phyloP scores from a whole-genome alignment of 2,797 vertebrate species.

The Amphiprion clarkii region DNA sequence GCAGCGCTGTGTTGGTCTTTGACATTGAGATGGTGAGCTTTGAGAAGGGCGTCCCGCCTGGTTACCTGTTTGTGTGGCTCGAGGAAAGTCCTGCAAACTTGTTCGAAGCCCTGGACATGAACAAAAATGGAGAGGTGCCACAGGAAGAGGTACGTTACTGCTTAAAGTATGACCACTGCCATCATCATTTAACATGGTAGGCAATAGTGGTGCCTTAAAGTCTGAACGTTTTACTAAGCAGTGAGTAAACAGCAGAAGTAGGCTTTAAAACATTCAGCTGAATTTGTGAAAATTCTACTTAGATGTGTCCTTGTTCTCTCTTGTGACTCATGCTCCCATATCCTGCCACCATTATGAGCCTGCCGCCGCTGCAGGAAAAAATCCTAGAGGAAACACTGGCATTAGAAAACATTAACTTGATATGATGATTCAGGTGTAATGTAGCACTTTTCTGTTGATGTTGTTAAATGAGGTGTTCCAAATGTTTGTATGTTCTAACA shows the following conservation, averaged over 20 bases:
- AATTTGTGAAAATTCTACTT: too few relatives aligned
- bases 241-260: background rate
- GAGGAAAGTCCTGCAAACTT: constrained; percentile 86
- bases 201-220: too few relatives aligned
- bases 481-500: background rate
- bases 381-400: too few relatives aligned
- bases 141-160: constrained; percentile 86
- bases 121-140: constrained; percentile 90
- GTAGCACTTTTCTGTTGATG: too few relatives aligned
- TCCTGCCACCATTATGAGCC: too few relatives aligned
- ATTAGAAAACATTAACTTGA: background rate
- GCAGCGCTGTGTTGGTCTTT: constrained; percentile 93
- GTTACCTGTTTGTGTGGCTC: constrained; percentile 96
- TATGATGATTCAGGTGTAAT: background rate
- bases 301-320: too few relatives aligned
- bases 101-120: constrained; percentile 89
- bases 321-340: too few relatives aligned
- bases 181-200: background rate
- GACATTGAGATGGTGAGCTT: constrained; percentile 91
- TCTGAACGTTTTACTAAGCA: background rate
- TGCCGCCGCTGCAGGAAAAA: too few relatives aligned
- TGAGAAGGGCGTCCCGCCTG: constrained; percentile 93
- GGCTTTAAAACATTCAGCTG: too few relatives aligned
- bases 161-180: background rate
- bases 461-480: background rate